Conservation (phyloP, 2,797 vertebrate genomes). For the Scarus forsteni region DNA sequence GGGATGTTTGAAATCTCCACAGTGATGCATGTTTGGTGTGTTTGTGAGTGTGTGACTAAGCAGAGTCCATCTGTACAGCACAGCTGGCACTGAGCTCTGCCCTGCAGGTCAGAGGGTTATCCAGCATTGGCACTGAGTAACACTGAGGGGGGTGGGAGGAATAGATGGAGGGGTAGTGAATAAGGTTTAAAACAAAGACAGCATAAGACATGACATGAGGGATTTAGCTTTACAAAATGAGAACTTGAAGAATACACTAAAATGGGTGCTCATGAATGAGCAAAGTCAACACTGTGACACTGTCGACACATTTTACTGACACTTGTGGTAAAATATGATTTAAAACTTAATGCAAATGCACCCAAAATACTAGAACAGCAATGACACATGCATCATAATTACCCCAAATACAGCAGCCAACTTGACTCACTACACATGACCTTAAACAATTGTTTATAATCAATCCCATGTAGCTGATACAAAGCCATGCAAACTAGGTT, state of each 20-base stretch:
- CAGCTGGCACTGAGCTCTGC: conserved; percentile 65
- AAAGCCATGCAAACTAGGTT: no score
- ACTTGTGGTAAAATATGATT: no score
- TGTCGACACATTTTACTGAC: no score
- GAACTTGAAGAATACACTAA: conserved; percentile 14
- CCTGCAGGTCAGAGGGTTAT: conserved; percentile 49
- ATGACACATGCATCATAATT: no score
- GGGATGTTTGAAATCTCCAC: neutral
- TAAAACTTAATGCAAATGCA: no score
- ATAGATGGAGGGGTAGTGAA: conserved; percentile 9
- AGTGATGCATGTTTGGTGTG: neutral
- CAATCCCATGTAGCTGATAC: no score
- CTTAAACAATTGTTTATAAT: no score
- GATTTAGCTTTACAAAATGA: conserved; percentile 30
- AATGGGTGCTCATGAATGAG: neutral
- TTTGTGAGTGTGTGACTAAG: conserved; percentile 32
- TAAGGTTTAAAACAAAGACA: conserved; percentile 33
- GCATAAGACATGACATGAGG: conserved; percentile 26
- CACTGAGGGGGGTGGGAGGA: conserved; percentile 11
- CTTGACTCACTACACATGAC: no score
- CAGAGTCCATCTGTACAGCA: conserved; percentile 66
- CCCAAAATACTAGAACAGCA: no score
- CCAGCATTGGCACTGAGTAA: conserved; percentile 1
- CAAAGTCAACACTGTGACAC: no score
- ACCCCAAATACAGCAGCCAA: no score